Percentiles rank a stretch among this genome's conserved stretches.
Evolutionary conservation across 2,113 vertebrate genomes (phyloP).

Genomic region (Craseonycteris thonglongyai): DNA sequence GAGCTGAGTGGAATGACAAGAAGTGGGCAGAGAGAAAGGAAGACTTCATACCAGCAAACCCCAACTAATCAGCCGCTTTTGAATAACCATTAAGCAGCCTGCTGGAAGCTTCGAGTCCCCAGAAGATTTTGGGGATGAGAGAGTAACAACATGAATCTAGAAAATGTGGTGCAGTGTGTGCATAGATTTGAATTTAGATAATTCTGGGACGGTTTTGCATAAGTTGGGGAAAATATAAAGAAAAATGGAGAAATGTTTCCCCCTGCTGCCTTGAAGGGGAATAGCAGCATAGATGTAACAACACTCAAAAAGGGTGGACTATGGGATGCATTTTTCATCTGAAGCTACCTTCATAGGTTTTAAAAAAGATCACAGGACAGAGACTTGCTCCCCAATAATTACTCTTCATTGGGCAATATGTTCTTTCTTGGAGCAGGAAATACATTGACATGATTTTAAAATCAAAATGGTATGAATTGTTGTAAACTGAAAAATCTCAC

Average conservation of each 20-base stretch:
- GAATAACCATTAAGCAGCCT: slow-evolving; percentile 35
- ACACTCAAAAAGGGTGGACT: not conserved
- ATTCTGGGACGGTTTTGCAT: not conserved
- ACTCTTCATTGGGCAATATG: not conserved
- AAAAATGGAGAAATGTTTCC: slow-evolving; percentile 54
- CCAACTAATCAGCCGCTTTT: not conserved
- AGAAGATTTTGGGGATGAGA: not conserved
- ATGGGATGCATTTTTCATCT: not conserved
- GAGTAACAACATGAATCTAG: not conserved
- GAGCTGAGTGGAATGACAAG: not conserved
- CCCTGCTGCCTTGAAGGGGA: slow-evolving; percentile 27
- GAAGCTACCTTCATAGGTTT: not conserved
- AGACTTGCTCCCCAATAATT: not conserved
- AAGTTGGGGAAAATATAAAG: not conserved
- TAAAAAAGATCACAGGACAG: not conserved
- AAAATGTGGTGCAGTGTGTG: slow-evolving; percentile 13
- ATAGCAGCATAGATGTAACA: not conserved
- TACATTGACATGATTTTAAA: not conserved
- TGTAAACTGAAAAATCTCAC: not conserved
- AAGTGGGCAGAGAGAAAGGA: not conserved
- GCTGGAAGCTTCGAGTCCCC: not conserved
- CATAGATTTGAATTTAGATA: slow-evolving; percentile 43
- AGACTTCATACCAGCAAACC: not conserved
- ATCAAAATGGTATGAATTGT: not conserved
- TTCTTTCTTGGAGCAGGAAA: not conserved